phyloP scores from a whole-genome alignment of 2,113 vertebrate species.

The Petroica traversi region DNA sequence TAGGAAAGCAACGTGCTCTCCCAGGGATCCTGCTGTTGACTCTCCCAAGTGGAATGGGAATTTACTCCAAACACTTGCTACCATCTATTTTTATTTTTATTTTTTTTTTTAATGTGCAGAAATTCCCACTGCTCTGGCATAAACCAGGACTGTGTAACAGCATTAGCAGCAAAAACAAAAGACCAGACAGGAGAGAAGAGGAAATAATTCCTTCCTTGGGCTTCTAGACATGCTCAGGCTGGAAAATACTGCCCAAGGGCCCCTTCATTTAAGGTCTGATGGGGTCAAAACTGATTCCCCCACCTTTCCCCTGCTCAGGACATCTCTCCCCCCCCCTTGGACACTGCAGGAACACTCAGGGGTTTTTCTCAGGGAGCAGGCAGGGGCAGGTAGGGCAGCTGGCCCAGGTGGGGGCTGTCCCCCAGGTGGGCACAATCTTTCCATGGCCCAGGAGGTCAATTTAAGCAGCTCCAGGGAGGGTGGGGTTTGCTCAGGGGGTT shows the following conservation, averaged over 20 bases:
- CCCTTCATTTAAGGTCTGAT: background rate
- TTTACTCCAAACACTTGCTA: background rate
- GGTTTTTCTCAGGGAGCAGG: background rate
- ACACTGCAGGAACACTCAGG: accelerated
- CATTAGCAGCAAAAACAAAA: background rate
- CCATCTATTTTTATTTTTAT: too few relatives aligned
- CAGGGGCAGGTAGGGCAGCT: background rate
- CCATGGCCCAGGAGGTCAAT: background rate
- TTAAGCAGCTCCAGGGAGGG: background rate
- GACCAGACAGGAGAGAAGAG: background rate
- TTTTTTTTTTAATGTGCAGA: background rate
- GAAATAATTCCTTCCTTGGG: background rate
- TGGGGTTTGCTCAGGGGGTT: accelerated
- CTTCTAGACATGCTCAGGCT: background rate
- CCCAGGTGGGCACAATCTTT: background rate
- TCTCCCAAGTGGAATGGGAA: background rate
- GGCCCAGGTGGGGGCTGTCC: background rate
- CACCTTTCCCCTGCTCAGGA: background rate
- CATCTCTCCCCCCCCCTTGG: background rate
- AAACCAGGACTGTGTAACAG: background rate
- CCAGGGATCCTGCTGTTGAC: background rate
- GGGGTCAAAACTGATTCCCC: background rate
- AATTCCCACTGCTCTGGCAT: background rate
- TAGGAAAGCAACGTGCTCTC: background rate
- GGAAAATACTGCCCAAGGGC: background rate